These are phyloP conservation scores for Auanema freiburgensis DNA, from an alignment of 2,888 invertebrate species.

Conservation along the genomic window DNA sequence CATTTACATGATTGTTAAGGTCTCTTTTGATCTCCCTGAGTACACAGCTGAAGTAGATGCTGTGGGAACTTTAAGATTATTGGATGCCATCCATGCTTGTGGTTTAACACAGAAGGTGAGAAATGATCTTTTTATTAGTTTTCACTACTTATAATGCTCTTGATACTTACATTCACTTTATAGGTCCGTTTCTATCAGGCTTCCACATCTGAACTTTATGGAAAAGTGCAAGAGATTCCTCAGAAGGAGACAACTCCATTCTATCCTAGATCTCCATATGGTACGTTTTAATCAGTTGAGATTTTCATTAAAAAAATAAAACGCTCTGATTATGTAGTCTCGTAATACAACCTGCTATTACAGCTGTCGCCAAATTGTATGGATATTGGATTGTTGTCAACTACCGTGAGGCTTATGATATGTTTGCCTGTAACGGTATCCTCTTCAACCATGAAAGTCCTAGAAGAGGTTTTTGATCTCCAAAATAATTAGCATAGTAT, in stretches of 20 bases:
- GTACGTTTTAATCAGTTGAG: conserved; percentile 71
- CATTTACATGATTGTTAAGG: conserved; percentile 68
- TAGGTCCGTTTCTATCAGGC: conserved; percentile 81
- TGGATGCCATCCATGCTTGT: conserved; percentile 88
- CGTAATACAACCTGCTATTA: conserved; percentile 12
- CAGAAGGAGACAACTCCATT: conserved; percentile 93
- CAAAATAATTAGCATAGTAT: background rate
- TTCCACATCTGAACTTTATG: conserved; percentile 91
- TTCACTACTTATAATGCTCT: background rate
- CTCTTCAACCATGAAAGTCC: conserved; percentile 96
- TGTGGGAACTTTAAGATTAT: conserved; percentile 84
- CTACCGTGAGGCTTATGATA: conserved; percentile 89
- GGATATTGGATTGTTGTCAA: conserved; percentile 94
- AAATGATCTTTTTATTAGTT: background rate
- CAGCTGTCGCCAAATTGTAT: conserved; percentile 92
- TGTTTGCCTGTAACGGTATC: conserved; percentile 94
- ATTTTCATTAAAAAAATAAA: conserved; percentile 6
- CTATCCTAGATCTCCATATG: conserved; percentile 93
- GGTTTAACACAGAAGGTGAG: conserved; percentile 78
- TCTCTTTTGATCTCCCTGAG: conserved; percentile 95
- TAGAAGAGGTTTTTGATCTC: conserved; percentile 71
- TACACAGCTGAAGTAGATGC: conserved; percentile 98
- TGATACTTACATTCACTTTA: conserved; percentile 2
- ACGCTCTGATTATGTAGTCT: background rate
- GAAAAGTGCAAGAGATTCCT: conserved; percentile 87